A percentile compares a stretch with the other conserved stretches of the same genome.
Evolutionary conservation across 1,140 invertebrate species (phyloP).

Genomic region (Platyscapa corneri): DNA sequence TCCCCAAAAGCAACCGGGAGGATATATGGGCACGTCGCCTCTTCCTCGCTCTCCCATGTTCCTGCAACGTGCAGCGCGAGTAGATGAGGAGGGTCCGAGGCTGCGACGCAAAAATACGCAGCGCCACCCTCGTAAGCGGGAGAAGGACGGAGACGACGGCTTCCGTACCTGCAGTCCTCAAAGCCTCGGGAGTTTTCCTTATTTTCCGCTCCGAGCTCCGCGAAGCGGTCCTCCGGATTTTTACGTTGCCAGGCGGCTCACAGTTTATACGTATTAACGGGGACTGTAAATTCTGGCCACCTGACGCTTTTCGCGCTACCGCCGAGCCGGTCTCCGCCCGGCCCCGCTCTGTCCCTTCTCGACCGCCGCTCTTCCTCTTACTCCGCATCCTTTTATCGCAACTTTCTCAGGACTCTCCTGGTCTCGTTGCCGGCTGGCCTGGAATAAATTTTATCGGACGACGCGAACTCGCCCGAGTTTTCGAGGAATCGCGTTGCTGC

Average conservation of each 20-base stretch:
- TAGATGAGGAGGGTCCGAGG: constrained; percentile 7
- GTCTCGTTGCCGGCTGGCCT: too few relatives aligned
- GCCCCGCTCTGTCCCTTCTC: too few relatives aligned
- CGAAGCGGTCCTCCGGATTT: background rate
- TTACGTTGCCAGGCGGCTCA: background rate
- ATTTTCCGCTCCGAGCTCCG: background rate
- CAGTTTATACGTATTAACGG: constrained; percentile 2
- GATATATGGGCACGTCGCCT: background rate
- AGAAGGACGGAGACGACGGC: background rate
- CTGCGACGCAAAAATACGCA: constrained; percentile 13
- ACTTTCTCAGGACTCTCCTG: background rate
- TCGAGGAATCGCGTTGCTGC: background rate
- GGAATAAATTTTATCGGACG: constrained; percentile 18
- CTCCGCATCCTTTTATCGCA: background rate
- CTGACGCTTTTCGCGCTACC: constrained; percentile 21
- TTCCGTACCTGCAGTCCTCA: constrained; percentile 18
- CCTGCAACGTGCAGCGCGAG: background rate
- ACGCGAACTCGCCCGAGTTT: background rate
- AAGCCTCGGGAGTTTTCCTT: background rate
- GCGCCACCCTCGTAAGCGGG: background rate
- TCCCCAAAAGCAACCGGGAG: background rate
- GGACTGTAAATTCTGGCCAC: constrained; percentile 32
- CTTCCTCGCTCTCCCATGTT: background rate
- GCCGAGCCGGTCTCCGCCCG: background rate
- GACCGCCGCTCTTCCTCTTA: background rate